A percentile compares a stretch with the other conserved stretches of the same genome.
Evolutionary conservation across 2,113 vertebrate genomes (phyloP).

Genomic region (Azemiops feae): DNA sequence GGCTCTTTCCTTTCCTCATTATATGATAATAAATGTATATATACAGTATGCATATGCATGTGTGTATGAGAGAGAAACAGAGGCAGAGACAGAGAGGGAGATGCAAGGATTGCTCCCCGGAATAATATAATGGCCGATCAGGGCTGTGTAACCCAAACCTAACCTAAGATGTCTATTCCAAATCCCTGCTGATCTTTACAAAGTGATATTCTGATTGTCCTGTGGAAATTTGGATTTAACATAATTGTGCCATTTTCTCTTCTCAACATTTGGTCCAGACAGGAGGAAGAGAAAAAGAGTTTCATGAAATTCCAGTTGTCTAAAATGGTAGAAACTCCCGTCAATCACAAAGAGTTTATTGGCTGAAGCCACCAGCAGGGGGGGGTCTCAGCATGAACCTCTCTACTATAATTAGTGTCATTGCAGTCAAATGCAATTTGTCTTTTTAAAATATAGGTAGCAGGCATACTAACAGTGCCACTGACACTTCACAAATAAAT

Average conservation of each 20-base stretch:
- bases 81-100: not conserved
- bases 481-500: conserved; percentile 49
- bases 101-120: not conserved
- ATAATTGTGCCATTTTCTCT: conserved; percentile 34
- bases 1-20: not conserved
- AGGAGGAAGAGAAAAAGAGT: conserved; percentile 38
- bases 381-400: conserved; percentile 61
- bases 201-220: not conserved
- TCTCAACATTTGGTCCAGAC: conserved; percentile 1
- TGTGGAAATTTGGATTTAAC: not conserved
- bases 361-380: conserved; percentile 50
- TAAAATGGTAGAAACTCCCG: conserved; percentile 56
- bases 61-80: not conserved
- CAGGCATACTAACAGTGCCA: conserved; percentile 60
- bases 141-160: fast-evolving
- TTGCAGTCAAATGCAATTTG: conserved; percentile 71
- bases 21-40: not conserved
- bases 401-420: conserved; percentile 68
- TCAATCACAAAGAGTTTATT: conserved; percentile 65
- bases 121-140: not conserved
- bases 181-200: not conserved
- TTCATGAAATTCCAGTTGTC: conserved; percentile 59
- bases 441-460: conserved; percentile 59
- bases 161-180: not conserved
- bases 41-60: not conserved